Evolutionary conservation across 1,140 invertebrate species (phyloP).

Genomic region (Brachionus sp.): DNA sequence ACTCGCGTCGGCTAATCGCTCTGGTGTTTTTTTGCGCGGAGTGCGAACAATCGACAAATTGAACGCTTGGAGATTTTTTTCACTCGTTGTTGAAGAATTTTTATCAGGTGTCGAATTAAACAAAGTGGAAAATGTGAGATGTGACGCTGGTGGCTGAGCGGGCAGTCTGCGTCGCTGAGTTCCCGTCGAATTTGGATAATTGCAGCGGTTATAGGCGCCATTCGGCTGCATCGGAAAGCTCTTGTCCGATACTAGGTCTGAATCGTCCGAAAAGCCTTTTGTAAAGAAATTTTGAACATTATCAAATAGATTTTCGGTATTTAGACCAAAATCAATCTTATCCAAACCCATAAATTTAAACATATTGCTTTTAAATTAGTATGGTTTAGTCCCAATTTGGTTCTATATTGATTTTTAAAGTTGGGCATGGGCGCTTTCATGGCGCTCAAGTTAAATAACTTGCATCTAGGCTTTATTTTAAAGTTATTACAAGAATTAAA

Average conservation of each 20-base stretch:
- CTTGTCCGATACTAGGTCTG: not conserved
- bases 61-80: not conserved
- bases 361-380: constrained; percentile 17
- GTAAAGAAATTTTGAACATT: constrained; percentile 44
- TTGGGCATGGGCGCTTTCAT: not conserved
- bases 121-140: not conserved
- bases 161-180: not conserved
- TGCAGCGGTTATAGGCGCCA: not conserved
- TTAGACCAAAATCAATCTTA: constrained; percentile 26
- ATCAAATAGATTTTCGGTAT: not conserved
- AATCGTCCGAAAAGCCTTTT: constrained; percentile 44
- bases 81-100: constrained; percentile 13
- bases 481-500: not conserved
- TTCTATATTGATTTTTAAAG: not conserved
- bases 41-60: not conserved
- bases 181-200: not conserved
- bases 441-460: not conserved
- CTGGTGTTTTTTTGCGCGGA: not conserved
- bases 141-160: not conserved
- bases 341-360: constrained; percentile 41
- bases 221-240: not conserved
- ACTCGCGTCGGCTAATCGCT: not conserved
- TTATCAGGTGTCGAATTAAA: not conserved
- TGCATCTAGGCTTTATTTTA: not conserved
- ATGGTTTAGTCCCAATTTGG: not conserved